Percentiles rank a stretch among this genome's conserved stretches.
Conservation (phyloP, 2,113 vertebrate genomes). For the Psilopsiagon aymara region DNA sequence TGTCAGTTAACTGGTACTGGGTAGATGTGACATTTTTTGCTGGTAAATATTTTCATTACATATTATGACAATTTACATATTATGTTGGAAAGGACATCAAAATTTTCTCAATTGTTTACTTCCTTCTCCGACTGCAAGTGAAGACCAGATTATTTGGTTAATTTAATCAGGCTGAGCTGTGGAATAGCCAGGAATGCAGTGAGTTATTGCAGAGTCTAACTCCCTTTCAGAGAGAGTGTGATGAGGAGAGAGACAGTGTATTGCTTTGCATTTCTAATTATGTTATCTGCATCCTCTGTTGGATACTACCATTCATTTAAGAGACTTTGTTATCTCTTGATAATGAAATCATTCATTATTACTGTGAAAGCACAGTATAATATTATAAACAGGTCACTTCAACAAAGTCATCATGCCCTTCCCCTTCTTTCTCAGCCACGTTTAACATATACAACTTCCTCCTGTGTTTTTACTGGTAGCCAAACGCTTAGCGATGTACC, state of each 20-base stretch:
- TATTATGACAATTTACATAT: not conserved
- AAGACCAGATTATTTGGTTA: not conserved
- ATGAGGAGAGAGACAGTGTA: not conserved
- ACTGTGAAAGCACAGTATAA: not conserved
- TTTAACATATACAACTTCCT: not conserved
- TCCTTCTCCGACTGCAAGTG: not conserved
- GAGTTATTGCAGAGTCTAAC: not conserved
- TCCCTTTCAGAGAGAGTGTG: not conserved
- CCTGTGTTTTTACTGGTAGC: conserved; percentile 71
- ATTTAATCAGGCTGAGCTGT: not conserved
- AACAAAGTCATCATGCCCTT: not conserved
- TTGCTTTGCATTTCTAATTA: conserved; percentile 20
- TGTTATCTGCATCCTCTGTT: not conserved
- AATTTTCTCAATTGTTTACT: not conserved
- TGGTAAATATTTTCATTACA: not conserved
- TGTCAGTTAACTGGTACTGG: not conserved
- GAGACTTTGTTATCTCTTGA: not conserved
- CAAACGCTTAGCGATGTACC: conserved; percentile 91
- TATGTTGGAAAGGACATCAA: not conserved
- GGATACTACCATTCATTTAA: conserved; percentile 1
- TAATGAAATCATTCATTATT: conserved; percentile 8
- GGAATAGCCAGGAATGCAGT: not conserved
- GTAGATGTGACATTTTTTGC: not conserved
- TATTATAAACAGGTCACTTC: not conserved
- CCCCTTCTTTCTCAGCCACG: not conserved